Conservation (phyloP, 2,113 vertebrate species). For the Nibea albiflora region DNA sequence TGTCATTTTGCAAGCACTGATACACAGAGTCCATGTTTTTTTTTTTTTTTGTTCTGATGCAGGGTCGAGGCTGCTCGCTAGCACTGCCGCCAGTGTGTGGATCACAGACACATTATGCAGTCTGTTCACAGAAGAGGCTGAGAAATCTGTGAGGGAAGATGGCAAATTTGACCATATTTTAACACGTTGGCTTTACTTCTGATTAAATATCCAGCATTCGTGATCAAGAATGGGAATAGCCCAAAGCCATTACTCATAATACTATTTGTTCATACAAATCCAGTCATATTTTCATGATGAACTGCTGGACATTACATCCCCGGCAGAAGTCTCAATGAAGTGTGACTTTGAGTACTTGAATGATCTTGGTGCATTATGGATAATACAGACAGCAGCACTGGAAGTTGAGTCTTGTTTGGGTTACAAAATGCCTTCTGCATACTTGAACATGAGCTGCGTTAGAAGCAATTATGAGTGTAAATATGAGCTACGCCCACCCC, state of each 20-base stretch:
- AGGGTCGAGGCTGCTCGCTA: constrained; percentile 14
- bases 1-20: constrained; percentile 46
- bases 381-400: constrained; percentile 9
- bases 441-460: constrained; percentile 41
- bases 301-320: neutral
- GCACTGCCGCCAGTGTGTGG: neutral
- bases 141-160: constrained; percentile 10
- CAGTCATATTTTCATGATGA: neutral
- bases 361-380: neutral
- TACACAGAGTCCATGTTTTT: constrained; percentile 23
- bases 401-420: constrained; percentile 27
- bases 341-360: neutral
- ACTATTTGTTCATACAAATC: neutral
- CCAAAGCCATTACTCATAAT: neutral
- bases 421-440: constrained; percentile 20
- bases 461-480: constrained; percentile 52
- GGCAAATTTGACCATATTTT: constrained; percentile 2
- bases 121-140: constrained; percentile 22
- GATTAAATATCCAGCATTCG: neutral
- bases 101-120: constrained; percentile 49
- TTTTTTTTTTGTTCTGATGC: constrained; percentile 12
- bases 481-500: constrained; percentile 15
- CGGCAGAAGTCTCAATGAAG: neutral
- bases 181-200: neutral
- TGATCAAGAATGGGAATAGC: neutral